Evolutionary conservation across 1,140 invertebrate species (phyloP), one percentile per base, ranked within the genome.

Genomic region (Triops cancriformis): DNA sequence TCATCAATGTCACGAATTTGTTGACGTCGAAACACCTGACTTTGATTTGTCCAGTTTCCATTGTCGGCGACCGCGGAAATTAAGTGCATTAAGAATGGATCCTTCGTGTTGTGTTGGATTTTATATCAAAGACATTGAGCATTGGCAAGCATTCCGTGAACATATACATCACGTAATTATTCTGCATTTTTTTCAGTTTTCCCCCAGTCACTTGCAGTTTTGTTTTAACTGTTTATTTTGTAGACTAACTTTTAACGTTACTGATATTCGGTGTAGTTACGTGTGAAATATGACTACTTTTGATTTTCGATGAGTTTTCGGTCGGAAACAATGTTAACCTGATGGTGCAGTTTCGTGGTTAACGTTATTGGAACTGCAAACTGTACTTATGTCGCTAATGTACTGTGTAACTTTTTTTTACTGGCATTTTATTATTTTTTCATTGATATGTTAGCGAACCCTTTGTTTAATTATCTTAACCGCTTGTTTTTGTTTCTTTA

Each of bases 51-150:
- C 90, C 80, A 91, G 90, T 31, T 97, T 93, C 86, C 95, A 96
- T 83, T 96, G 94, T 83, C 87, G 90, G 75, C 92, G 92, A 26
- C 93, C 94, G n/a, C 88, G 93, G 73, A 96, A 96, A 84, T 89
- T 96, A 84, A 88, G 91, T 77, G 87, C 95, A n/a, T 89, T 85
- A 73, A 93, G 93, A 85, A 94, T 97, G 91, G 95, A 97, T 87
- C 95, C 95, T 2, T 95, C 93, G 76, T 96, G 94, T 84, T 94
- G 94, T 80, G 90, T 96, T 72, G 94, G 94, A n/a, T 97, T 97
- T 84, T 95, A 93, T 2, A 64, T 64, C 9, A 64, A 64, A 18
- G 51, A 64, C 51, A 18, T 6, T 64, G 23, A 18, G 18, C 51
- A 18, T 18, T 64, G 51, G 51, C 18, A 64, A 64, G 51, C 51